These are phyloP conservation scores for Geophilus truncorum DNA, from an alignment of 2,888 invertebrate genomes.

Conservation along the genomic window DNA sequence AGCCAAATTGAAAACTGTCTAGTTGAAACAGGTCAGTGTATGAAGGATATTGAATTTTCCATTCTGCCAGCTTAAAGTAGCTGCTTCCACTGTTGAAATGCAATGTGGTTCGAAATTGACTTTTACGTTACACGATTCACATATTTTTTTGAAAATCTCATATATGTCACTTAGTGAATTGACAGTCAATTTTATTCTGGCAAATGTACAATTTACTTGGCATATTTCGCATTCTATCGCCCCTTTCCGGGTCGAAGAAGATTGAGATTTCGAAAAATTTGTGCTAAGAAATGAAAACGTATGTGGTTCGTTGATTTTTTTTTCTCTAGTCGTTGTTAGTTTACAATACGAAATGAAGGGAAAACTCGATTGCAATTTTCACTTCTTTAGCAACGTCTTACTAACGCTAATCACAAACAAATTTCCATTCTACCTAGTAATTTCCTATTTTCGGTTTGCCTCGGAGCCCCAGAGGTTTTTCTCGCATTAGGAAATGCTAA, in stretches of 20 bases:
- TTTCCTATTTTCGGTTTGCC: too few relatives aligned
- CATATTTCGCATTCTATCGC: not conserved
- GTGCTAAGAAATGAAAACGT: too few relatives aligned
- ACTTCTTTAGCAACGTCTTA: too few relatives aligned
- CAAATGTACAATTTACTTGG: not conserved
- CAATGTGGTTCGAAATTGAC: conserved; percentile 17
- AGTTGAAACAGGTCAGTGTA: conserved; percentile 18
- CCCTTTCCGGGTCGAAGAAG: not conserved
- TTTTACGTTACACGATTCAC: not conserved
- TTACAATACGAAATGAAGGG: too few relatives aligned
- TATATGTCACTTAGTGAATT: conserved; percentile 17
- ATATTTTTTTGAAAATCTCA: not conserved
- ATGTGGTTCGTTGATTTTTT: too few relatives aligned
- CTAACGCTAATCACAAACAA: too few relatives aligned
- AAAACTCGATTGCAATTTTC: too few relatives aligned
- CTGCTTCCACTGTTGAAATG: conserved; percentile 4
- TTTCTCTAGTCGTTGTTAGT: too few relatives aligned
- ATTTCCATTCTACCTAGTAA: too few relatives aligned
- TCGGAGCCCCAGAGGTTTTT: too few relatives aligned
- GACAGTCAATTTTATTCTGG: conserved; percentile 25
- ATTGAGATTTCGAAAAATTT: not conserved
- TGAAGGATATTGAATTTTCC: conserved; percentile 16
- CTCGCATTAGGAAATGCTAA: too few relatives aligned
- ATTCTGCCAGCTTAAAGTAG: conserved; percentile 8
- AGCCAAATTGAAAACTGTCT: conserved; percentile 27